Evolutionary conservation across 2,797 vertebrate genomes (phyloP), one percentile per base, ranked within the genome.

Genomic region (Oreochromis mossambicus): DNA sequence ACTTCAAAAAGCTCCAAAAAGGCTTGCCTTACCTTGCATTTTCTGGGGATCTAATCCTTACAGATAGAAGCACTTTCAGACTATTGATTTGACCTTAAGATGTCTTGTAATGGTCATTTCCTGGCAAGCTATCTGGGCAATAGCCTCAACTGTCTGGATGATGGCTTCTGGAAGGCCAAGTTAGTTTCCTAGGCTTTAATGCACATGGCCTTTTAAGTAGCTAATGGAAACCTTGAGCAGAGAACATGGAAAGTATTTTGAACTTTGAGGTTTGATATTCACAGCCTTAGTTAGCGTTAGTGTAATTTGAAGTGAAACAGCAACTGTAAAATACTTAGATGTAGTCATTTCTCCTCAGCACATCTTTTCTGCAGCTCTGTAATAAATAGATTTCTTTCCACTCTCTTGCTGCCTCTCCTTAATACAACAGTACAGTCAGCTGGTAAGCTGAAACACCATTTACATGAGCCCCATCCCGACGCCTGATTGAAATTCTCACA

Each of bases 401-500:
- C 85, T 58, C 82, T 58, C 76, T 80, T 79, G 77, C 66, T 38
- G 51, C 50, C 77, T 79, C 83, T 73, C 54, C 55, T 43, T 77
- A 82, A 78, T 89, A 81, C 85, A 87, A 91, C 88, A 79, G 83
- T 38, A 38, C 81, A 79, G 78, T 88, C 78, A 82, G 77, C 66
- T 58, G 34, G 83, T 82, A 82, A 89, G 77, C 87, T 82, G 63
- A 87, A 88, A 79, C 86, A 70, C 83, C 85, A 88, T 92, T 92
- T 88, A 89, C 84, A 83, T 81, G 83, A 91, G 83, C 58, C 86
- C 87, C 78, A 87, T 87, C 87, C 84, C 12, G 6, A 88, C 63
- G 79, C 80, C 89, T 93, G 91, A 94, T 94, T 94, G 88, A 93
- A 93, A 95, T 93, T 91, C 86, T 89, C 82, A 36, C 86, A 14